phyloP scores from a whole-genome alignment of 2,113 vertebrate genomes.

The Opisthocomus hoazin region DNA sequence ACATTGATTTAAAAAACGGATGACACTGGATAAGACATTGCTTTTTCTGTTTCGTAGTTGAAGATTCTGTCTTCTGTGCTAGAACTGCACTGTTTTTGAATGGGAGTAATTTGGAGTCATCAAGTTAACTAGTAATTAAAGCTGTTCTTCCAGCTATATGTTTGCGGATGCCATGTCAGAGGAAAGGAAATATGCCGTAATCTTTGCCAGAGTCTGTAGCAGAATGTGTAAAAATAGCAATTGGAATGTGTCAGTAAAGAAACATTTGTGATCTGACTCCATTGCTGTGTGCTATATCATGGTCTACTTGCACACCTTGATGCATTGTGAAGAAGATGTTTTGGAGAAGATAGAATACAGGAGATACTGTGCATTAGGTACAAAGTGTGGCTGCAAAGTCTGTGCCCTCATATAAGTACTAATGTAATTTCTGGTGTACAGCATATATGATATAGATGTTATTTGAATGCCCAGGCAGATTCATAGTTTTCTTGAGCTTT shows the following conservation, averaged over 20 bases:
- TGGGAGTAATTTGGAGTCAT: neutral
- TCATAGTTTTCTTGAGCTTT: neutral
- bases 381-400: neutral
- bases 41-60: neutral
- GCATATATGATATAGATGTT: neutral
- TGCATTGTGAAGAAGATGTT: neutral
- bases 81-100: neutral
- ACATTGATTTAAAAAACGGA: neutral
- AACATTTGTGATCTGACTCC: neutral
- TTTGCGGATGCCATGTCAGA: neutral
- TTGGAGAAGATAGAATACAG: neutral
- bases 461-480: neutral
- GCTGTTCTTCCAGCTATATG: neutral
- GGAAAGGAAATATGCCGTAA: neutral
- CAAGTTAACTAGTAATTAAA: conserved; percentile 2
- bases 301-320: neutral
- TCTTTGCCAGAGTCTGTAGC: neutral
- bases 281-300: neutral
- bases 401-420: neutral
- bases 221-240: neutral
- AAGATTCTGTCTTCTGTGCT: neutral
- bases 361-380: neutral
- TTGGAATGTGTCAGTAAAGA: neutral
- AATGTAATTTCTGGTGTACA: neutral
- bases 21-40: neutral